Percentiles rank a stretch among this genome's conserved stretches.
These are phyloP conservation scores for Microplitis manilae DNA, from an alignment of 2,888 invertebrate species.

Conservation along the genomic window DNA sequence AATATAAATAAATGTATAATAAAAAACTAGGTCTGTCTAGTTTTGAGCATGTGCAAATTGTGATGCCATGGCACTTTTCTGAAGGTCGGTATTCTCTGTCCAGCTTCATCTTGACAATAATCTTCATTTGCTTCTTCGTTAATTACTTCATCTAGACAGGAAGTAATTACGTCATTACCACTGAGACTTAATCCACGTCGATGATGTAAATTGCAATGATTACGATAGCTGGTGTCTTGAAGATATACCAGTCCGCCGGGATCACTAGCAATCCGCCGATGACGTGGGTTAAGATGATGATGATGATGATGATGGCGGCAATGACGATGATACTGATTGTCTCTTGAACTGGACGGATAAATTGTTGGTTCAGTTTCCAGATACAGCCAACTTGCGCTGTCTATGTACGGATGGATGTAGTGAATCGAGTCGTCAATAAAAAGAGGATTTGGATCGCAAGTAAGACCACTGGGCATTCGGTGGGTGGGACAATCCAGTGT, in stretches of 20 bases:
- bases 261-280: slow-evolving; percentile 61
- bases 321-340: slow-evolving; percentile 52
- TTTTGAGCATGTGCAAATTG: slow-evolving; percentile 71
- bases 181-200: slow-evolving; percentile 58
- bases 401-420: slow-evolving; percentile 58
- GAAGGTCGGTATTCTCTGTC: slow-evolving; percentile 63
- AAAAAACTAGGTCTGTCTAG: slow-evolving; percentile 57
- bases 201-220: slow-evolving; percentile 52
- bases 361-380: slow-evolving; percentile 59
- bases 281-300: slow-evolving; percentile 46
- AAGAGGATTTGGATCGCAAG: slow-evolving; percentile 24
- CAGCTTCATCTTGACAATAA: slow-evolving; percentile 51
- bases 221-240: slow-evolving; percentile 46
- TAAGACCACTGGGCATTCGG: slow-evolving; percentile 29
- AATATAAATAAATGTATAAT: slow-evolving; percentile 7
- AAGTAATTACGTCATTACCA: slow-evolving; percentile 45
- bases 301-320: slow-evolving; percentile 40
- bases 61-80: slow-evolving; percentile 73
- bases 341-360: slow-evolving; percentile 47
- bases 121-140: slow-evolving; percentile 46
- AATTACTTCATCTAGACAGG: slow-evolving; percentile 45
- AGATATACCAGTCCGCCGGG: slow-evolving; percentile 51
- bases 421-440: slow-evolving; percentile 41
- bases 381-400: slow-evolving; percentile 65
- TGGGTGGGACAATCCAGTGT: slow-evolving; percentile 45